phyloP scores from a whole-genome alignment of 2,797 vertebrate genomes.

The Sebastolobus altivelis region DNA sequence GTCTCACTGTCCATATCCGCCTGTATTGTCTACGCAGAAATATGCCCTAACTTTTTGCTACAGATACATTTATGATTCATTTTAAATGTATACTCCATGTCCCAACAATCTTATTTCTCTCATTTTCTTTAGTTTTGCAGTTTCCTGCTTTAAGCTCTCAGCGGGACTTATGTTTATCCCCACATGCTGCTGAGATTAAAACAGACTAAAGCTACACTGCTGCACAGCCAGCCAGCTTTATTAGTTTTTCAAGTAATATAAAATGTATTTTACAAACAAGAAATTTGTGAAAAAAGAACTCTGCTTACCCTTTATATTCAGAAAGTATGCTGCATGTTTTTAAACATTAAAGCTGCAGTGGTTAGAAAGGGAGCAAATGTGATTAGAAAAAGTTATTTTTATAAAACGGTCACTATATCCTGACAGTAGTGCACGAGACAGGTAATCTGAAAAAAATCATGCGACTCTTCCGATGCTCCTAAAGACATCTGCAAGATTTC shows the following conservation, averaged over 20 bases:
- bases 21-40: background rate
- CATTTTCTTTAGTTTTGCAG: background rate
- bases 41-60: conserved; percentile 4
- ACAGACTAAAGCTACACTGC: conserved; percentile 5
- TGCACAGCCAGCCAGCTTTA: background rate
- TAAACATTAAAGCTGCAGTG: background rate
- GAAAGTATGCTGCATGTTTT: background rate
- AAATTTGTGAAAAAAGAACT: background rate
- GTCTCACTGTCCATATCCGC: conserved; percentile 8
- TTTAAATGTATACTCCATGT: background rate
- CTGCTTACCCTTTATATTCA: background rate
- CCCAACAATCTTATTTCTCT: background rate
- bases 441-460: too few species aligned
- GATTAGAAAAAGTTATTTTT: too few species aligned
- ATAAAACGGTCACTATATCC: too few species aligned
- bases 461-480: too few species aligned
- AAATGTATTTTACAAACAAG: background rate
- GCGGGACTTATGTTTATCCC: conserved; percentile 5
- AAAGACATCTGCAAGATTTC: too few species aligned
- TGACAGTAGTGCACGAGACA: too few species aligned
- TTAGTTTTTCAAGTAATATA: conserved; percentile 8
- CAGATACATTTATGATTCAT: background rate
- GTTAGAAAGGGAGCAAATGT: too few species aligned
- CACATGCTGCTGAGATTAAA: conserved; percentile 22
- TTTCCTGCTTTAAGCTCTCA: conserved; percentile 13